Evolutionary conservation across 1,140 invertebrate species (phyloP).

Genomic region (Homarus americanus): DNA sequence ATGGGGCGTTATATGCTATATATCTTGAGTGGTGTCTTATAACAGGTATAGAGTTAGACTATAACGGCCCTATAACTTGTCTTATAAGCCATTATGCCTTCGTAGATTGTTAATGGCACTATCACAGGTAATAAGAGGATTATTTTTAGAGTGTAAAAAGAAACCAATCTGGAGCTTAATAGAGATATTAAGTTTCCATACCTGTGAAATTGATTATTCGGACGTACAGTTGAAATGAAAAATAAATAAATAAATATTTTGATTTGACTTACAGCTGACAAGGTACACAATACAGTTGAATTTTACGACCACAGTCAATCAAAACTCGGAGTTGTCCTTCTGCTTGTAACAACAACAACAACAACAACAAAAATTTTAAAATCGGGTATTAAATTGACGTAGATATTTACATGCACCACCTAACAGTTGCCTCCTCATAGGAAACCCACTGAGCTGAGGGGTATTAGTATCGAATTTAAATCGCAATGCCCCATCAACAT

Average conservation of each 20-base stretch:
- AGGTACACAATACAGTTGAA: no score
- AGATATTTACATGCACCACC: conserved; percentile 1
- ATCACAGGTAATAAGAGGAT: background rate
- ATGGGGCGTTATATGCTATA: background rate
- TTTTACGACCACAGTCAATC: no score
- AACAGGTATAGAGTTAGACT: background rate
- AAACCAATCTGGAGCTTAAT: no score
- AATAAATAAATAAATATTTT: no score
- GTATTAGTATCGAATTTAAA: background rate
- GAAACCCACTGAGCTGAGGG: background rate
- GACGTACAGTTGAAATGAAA: no score
- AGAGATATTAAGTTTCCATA: no score
- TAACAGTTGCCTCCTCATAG: background rate
- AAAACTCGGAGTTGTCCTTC: no score
- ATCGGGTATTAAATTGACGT: background rate
- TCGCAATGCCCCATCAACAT: background rate
- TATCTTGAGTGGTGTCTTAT: background rate
- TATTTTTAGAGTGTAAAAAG: no score
- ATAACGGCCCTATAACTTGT: background rate
- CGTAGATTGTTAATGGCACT: background rate
- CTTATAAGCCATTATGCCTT: background rate
- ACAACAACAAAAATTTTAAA: no score
- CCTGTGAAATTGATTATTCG: no score
- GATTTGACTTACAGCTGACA: no score
- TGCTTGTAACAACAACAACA: no score